Evolutionary conservation across 2,888 invertebrate genomes (phyloP).

Genomic region (Sarcophaga rosellei): DNA sequence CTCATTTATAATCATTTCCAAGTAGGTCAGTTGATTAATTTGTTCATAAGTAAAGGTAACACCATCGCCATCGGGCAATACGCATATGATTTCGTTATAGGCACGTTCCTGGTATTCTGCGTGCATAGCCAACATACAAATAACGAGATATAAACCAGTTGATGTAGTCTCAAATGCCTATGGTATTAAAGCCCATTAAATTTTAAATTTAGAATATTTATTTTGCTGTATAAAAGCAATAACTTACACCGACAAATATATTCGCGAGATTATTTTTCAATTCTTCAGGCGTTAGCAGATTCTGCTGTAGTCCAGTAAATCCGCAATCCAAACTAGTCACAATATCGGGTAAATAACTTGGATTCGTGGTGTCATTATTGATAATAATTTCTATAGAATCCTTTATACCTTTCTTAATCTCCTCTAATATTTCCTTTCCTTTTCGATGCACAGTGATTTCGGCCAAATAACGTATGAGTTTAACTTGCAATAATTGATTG

Average conservation of each 20-base stretch:
- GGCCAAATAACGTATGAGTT: background rate
- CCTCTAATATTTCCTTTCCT: background rate
- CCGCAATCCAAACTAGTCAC: background rate
- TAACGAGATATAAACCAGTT: slow-evolving; percentile 70
- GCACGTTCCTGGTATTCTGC: slow-evolving; percentile 74
- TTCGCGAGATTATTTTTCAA: background rate
- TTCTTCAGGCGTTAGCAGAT: background rate
- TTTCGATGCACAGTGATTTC: background rate
- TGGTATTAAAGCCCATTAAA: too few species aligned
- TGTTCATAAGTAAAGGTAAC: slow-evolving; percentile 68
- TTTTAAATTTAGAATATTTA: too few species aligned
- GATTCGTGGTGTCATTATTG: background rate
- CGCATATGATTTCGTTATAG: slow-evolving; percentile 72
- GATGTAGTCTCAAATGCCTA: slow-evolving; percentile 77
- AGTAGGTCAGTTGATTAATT: slow-evolving; percentile 73
- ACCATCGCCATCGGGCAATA: slow-evolving; percentile 71
- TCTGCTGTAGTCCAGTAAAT: background rate
- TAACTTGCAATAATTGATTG: background rate
- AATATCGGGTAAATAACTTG: background rate
- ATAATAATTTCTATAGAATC: background rate
- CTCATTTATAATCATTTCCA: slow-evolving; percentile 77
- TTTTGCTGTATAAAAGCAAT: too few species aligned
- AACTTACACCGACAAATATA: slow-evolving; percentile 7
- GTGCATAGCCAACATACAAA: slow-evolving; percentile 75
- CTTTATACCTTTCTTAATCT: too few species aligned